Conservation (phyloP, 2,113 vertebrate genomes). For the Cephalophus harveyi region DNA sequence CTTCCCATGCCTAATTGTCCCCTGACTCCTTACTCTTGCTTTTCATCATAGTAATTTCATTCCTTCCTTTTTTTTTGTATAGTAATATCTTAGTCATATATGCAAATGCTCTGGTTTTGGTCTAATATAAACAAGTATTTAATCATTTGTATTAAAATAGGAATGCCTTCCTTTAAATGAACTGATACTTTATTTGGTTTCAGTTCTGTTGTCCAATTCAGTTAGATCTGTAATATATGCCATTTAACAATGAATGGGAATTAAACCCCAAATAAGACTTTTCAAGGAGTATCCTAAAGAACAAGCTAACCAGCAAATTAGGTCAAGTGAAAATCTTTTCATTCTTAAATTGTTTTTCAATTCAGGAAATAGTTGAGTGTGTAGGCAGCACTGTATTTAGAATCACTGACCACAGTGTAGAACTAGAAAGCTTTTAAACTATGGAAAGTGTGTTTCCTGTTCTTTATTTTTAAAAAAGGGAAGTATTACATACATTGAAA, state of each 20-base stretch:
- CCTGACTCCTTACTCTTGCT: neutral
- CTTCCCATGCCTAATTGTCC: neutral
- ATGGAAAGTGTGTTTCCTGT: slow-evolving; percentile 3
- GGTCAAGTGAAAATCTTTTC: slow-evolving; percentile 35
- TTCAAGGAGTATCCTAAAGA: neutral
- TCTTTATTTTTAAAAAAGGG: slow-evolving; percentile 20
- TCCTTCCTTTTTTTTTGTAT: neutral
- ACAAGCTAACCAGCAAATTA: slow-evolving; percentile 3
- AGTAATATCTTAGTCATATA: neutral
- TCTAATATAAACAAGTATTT: neutral
- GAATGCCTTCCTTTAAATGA: neutral
- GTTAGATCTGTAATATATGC: neutral
- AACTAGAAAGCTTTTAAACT: slow-evolving; percentile 37
- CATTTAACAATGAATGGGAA: neutral
- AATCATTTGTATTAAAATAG: slow-evolving; percentile 26
- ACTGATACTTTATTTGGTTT: slow-evolving; percentile 2
- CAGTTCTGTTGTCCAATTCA: neutral
- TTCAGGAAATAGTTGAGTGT: slow-evolving; percentile 26
- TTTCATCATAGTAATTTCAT: slow-evolving; percentile 14
- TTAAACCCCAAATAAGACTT: slow-evolving; percentile 10
- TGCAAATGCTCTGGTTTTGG: neutral
- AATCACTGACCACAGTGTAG: neutral
- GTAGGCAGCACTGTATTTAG: neutral
- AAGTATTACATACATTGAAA: neutral
- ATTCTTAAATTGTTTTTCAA: slow-evolving; percentile 44